Conservation (phyloP, 2,797 vertebrate species). For the Onychomys torridus region DNA sequence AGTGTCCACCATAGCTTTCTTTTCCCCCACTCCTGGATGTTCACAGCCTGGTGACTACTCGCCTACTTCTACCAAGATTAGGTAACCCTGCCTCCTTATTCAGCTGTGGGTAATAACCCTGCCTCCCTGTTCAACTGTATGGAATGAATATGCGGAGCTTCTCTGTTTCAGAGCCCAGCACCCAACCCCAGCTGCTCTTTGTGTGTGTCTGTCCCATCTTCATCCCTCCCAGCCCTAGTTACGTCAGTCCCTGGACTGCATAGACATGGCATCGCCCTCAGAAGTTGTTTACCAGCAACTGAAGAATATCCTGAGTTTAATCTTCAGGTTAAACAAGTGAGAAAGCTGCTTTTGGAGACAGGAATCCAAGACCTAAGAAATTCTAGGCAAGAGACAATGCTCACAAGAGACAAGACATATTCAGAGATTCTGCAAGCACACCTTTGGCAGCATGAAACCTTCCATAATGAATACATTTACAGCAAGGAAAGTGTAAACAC, state of each 20-base stretch:
- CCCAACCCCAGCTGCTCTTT: not conserved
- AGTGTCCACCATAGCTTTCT: not conserved
- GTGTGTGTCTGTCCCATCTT: not conserved
- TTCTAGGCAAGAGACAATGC: not conserved
- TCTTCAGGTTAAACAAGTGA: slow-evolving; percentile 21
- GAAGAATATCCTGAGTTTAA: not conserved
- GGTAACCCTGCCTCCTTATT: not conserved
- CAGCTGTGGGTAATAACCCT: not conserved
- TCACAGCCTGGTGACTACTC: not conserved
- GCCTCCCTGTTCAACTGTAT: not conserved
- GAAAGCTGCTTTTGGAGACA: not conserved
- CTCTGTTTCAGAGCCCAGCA: not conserved
- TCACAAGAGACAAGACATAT: not conserved
- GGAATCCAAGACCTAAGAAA: not conserved
- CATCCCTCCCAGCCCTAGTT: too few relatives aligned
- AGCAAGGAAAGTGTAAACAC: not conserved
- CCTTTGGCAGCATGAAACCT: slow-evolving; percentile 34
- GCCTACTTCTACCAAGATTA: not conserved
- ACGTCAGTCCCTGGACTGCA: not conserved
- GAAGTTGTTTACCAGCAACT: not conserved
- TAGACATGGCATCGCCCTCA: not conserved
- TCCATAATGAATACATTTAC: not conserved
- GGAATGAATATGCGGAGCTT: not conserved
- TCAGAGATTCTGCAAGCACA: slow-evolving; percentile 54
- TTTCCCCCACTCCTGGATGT: not conserved